Conservation (phyloP, 2,888 invertebrate genomes). For the Pheosia tremula region DNA sequence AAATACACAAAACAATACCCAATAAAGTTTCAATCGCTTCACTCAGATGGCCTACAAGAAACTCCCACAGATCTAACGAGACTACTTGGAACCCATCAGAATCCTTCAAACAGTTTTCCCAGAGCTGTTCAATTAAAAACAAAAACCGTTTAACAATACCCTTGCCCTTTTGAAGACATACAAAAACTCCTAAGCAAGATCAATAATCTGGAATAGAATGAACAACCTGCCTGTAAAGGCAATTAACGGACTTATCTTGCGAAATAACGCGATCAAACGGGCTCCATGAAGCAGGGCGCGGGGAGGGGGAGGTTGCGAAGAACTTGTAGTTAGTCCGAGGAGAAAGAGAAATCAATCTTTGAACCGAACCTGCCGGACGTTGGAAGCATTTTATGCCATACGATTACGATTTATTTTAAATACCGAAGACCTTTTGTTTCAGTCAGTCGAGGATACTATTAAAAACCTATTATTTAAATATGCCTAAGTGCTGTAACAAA, state of each 20-base stretch:
- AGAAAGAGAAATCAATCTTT: constrained; percentile 80
- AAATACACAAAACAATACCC: constrained; percentile 7
- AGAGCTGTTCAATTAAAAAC: constrained; percentile 62
- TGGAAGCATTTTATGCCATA: constrained; percentile 31
- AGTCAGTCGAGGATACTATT: too few species aligned
- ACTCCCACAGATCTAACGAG: constrained; percentile 16
- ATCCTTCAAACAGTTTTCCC: constrained; percentile 23
- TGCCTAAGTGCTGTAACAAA: too few species aligned
- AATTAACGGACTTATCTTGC: constrained; percentile 78
- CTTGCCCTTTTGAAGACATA: constrained; percentile 67
- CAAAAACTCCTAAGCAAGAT: constrained; percentile 70
- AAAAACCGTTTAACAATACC: constrained; percentile 67
- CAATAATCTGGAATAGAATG: constrained; percentile 69
- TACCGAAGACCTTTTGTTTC: background rate
- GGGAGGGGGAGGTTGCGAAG: constrained; percentile 34
- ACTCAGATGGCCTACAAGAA: background rate
- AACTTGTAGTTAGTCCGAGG: constrained; percentile 59
- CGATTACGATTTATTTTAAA: constrained; percentile 45
- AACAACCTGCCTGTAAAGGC: constrained; percentile 75
- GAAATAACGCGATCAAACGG: constrained; percentile 74
- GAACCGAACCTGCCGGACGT: constrained; percentile 59
- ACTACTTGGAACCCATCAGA: constrained; percentile 31
- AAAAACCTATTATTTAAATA: too few species aligned
- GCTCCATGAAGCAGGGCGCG: constrained; percentile 21
- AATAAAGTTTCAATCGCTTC: constrained; percentile 9